A percentile compares a stretch with the other conserved stretches of the same genome.
Conservation (phyloP, 2,797 vertebrate genomes). For the Danio tinwini region DNA sequence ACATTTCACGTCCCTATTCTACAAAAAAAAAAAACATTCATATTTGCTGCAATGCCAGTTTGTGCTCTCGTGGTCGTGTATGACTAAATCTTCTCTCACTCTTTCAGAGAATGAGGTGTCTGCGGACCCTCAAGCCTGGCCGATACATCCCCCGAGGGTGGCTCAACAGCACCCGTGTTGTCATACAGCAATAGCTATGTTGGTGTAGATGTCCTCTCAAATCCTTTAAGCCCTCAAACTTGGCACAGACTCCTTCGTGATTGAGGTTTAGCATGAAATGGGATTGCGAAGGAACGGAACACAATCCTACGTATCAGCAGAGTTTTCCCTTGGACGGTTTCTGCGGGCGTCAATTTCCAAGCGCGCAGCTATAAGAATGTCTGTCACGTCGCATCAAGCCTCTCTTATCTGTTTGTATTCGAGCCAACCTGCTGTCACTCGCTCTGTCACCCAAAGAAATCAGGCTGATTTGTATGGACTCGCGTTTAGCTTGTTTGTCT, state of each 20-base stretch:
- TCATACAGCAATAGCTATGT: conserved; percentile 18
- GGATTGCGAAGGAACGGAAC: conserved; percentile 22
- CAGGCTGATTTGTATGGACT: conserved; percentile 16
- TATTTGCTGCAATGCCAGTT: conserved; percentile 13
- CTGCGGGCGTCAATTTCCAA: conserved; percentile 3
- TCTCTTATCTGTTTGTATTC: conserved; percentile 46
- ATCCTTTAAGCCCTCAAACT: conserved; percentile 46
- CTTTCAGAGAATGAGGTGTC: conserved; percentile 5
- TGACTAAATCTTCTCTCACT: neutral
- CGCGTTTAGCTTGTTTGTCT: neutral
- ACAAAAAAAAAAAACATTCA: neutral
- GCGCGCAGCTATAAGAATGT: conserved; percentile 26
- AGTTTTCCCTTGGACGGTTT: conserved; percentile 10
- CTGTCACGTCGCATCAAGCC: conserved; percentile 43
- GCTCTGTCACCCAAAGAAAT: conserved; percentile 28
- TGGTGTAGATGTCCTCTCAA: conserved; percentile 33
- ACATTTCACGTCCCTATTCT: neutral
- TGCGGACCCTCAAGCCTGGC: conserved; percentile 15
- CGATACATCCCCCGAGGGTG: neutral
- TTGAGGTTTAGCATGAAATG: conserved; percentile 43
- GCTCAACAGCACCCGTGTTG: conserved; percentile 2
- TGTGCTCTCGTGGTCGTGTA: neutral
- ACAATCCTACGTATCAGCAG: conserved; percentile 39
- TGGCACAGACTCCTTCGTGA: conserved; percentile 22
- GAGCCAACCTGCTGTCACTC: conserved; percentile 40